Evolutionary conservation across 1,140 invertebrate genomes (phyloP), one percentile per base, ranked within the genome.

Genomic region (Sminthurinus signatus): DNA sequence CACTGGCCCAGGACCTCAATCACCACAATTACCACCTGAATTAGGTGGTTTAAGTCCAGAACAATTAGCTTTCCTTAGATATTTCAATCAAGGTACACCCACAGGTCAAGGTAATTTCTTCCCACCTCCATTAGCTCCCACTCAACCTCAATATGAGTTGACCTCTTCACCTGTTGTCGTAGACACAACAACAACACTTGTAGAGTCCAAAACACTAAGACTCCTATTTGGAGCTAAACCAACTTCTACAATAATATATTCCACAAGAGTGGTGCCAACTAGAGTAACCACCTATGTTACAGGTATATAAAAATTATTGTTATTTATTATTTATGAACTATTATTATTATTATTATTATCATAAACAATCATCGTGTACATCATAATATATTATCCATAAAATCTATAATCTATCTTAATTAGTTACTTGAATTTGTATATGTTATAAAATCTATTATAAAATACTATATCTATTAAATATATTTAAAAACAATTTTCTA

Each of bases 211-310:
- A 76, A 80, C 92, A 21, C 76, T 93, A 21, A 90, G 91, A 74
- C 77, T 93, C 15, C 91, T 88, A 1, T 93, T 93, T 74, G 89
- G 89, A 4, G 90, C 90, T 23, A 89, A 89, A 73, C 91, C 90
- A 0, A 87, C 89, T 0, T 88, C 88, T 73, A 93, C 90, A 0
- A 92, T 89, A 0, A 77, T 93, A 27, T 92, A 85, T 73, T 88
- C 87, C 0, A 91, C 89, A n/a, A 85, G 81, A 67, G 85, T 92
- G 21, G 85, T 92, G 23, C 89, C 89, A 17, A 93, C 89, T 1
- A 80, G 86, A 51, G 71, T 91, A 23, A 93, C 90, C 2, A 88
- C 87, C 17, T 88, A 88, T 73, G 80, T 91, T 46, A n/a, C n/a
- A n/a, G n/a, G n/a, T n/a, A n/a, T n/a, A n/a, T n/a, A n/a, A n/a